Percentiles rank a stretch among this genome's conserved stretches.
Conservation (phyloP, 2,113 vertebrate species). For the Peromyscus polionotus region DNA sequence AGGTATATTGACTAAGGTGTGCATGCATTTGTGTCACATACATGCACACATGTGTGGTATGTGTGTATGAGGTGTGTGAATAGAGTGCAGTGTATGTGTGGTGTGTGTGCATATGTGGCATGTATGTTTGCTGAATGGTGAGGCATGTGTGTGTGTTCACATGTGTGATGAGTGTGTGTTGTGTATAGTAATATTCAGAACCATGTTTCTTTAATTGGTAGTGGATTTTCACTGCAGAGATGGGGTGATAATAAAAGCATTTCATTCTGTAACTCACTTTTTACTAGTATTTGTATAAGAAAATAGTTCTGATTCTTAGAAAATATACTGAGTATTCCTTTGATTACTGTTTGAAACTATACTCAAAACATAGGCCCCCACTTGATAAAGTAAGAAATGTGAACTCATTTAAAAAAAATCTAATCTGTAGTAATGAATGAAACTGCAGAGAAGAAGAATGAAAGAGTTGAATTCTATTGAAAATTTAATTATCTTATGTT, state of each 20-base stretch:
- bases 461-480: not conserved
- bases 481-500: not conserved
- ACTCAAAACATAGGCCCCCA: not conserved
- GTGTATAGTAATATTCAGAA: not conserved
- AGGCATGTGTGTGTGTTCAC: too few species aligned
- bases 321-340: not conserved
- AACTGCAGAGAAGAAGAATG: not conserved
- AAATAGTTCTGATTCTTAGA: not conserved
- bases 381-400: not conserved
- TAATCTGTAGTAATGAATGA: not conserved
- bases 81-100: not conserved
- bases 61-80: not conserved
- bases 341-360: conserved; percentile 15
- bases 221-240: conserved; percentile 24
- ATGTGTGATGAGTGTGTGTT: not conserved
- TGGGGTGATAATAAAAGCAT: not conserved
- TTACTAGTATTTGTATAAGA: not conserved
- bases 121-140: not conserved
- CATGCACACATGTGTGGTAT: too few species aligned
- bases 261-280: not conserved
- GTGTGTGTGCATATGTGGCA: not conserved
- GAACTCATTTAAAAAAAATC: conserved; percentile 48
- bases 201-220: not conserved
- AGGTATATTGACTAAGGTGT: not conserved
- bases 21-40: accelerated